Base-by-base conservation (phyloP, 2,113 vertebrate species). In the Ceratotherium simum region DNA sequence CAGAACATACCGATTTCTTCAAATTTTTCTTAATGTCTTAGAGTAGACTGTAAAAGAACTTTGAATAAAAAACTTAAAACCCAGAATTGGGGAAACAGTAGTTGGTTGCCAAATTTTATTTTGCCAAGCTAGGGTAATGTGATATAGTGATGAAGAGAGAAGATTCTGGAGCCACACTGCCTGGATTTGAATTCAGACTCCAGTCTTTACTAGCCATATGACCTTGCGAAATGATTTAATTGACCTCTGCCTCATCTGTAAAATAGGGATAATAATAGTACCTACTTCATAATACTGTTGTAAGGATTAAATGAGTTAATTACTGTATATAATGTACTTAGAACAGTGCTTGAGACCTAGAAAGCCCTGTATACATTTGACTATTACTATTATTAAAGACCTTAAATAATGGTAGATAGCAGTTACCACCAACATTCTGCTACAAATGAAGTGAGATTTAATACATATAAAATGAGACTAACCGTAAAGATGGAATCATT, bases 11-110 rank as follows among this genome's bases (percentile, higher is more conserved):
- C 75, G 48, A 84, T 39, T 93, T 85, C 65, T 93, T 36, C 89
- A 20, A 51, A 90, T 48, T 73, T 91, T 96, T 72, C 31, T 69
- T 80, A 69, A 54, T 75, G 17, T 90, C 36, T 85, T 89, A 86
- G 31, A 90, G 25, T 87, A 62, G n/a, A 51, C 42, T 78, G 5
- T 64, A n/a, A 81, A 85, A 80, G 17, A 33, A 86, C 5, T 60
- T 82, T 20, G 5, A 54, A 62, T 54, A 21, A 27, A 60, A 60
- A 85, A 72, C 78, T 64, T 58, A 51, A 95, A 90, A 73, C 36
- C 8, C 14, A 85, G 18, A 31, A 58, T 17, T 62, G 29, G 14
- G 14, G 25, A 91, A 54, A 78, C 1, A 39, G 12, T 42, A 83
- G 29, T 72, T 79, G 46, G 20, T 54, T 96, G 18, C 10, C 31